phyloP scores from a whole-genome alignment of 2,888 invertebrate genomes.

The Sussaba pulchella region DNA sequence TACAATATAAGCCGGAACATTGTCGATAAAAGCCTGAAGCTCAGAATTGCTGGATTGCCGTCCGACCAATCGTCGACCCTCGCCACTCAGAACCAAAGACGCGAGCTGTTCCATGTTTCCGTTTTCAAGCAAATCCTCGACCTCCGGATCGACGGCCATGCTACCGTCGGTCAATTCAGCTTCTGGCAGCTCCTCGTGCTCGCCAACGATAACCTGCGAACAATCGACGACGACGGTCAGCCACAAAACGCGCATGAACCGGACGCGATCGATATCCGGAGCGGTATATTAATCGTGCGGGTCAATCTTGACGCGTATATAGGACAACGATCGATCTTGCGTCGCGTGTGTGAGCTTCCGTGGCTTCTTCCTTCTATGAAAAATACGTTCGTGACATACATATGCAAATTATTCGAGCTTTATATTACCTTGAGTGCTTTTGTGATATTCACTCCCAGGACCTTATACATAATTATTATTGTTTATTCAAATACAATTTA shows the following conservation, averaged over 20 bases:
- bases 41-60: slow-evolving; percentile 90
- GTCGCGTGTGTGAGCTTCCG: slow-evolving; percentile 33
- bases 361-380: neutral
- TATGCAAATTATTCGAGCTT: slow-evolving; percentile 25
- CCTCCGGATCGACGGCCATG: slow-evolving; percentile 86
- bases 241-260: slow-evolving; percentile 71
- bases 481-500: neutral
- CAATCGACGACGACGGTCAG: slow-evolving; percentile 56
- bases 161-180: slow-evolving; percentile 76
- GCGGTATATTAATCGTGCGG: slow-evolving; percentile 73
- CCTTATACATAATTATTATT: neutral
- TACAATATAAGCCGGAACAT: slow-evolving; percentile 95
- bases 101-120: slow-evolving; percentile 96
- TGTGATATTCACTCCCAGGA: neutral
- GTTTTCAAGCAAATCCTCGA: slow-evolving; percentile 88
- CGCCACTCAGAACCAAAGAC: slow-evolving; percentile 94
- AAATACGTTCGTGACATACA: slow-evolving; percentile 16
- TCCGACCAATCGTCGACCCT: slow-evolving; percentile 91
- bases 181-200: slow-evolving; percentile 77
- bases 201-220: slow-evolving; percentile 78
- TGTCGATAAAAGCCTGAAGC: slow-evolving; percentile 94
- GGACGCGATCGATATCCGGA: slow-evolving; percentile 74
- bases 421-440: slow-evolving; percentile 4
- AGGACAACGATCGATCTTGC: slow-evolving; percentile 74
- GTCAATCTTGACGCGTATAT: slow-evolving; percentile 69